Percentiles rank a stretch among this genome's conserved stretches.
These are phyloP conservation scores for Diadophis punctatus DNA, from an alignment of 2,113 vertebrate species.

Conservation along the genomic window DNA sequence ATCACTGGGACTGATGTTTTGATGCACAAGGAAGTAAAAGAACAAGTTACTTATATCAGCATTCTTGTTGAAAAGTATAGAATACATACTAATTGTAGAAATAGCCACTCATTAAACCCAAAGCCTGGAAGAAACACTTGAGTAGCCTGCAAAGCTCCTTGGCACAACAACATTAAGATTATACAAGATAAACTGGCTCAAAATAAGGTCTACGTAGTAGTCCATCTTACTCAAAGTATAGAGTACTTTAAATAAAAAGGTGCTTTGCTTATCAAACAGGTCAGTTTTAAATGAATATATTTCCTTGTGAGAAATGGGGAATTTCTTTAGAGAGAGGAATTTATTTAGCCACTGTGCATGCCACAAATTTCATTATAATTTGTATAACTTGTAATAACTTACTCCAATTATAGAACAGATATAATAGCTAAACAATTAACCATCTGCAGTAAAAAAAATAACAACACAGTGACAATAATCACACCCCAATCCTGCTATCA, in stretches of 20 bases:
- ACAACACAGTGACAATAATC: not conserved
- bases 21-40: not conserved
- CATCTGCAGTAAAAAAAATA: not conserved
- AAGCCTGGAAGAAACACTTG: not conserved
- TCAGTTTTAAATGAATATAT: not conserved
- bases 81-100: not conserved
- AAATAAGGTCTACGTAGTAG: not conserved
- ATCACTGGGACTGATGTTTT: not conserved
- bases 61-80: not conserved
- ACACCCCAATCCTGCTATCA: not conserved
- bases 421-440: not conserved
- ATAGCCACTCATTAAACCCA: not conserved
- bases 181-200: not conserved
- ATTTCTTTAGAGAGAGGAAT: not conserved
- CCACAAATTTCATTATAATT: not conserved
- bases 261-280: not conserved
- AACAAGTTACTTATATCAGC: not conserved
- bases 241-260: not conserved
- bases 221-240: not conserved
- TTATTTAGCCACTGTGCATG: not conserved
- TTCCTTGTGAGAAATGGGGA: not conserved
- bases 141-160: not conserved
- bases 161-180: not conserved
- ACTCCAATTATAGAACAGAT: not conserved
- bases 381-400: not conserved